Base-by-base conservation (phyloP, 2,888 invertebrate species). In the Galeruca laticollis region DNA sequence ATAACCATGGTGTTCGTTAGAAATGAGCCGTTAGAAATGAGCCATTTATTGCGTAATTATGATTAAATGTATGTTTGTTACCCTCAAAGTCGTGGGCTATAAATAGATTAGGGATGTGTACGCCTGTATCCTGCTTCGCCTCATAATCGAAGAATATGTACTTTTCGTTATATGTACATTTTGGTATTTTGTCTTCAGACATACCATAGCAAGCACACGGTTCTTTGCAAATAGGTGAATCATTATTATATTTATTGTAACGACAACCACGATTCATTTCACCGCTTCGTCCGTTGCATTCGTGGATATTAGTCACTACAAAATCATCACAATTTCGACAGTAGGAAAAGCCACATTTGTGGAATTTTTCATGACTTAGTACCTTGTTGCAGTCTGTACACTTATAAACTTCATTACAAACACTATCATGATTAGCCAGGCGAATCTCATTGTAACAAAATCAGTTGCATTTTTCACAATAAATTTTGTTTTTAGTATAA, bases 1-100 rank as follows among this genome's bases (percentile, higher is more conserved):
- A 21, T 63, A 63, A 4, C 54, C 57, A 6, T n/a, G 20, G 47
- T 65, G 65, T 31, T 57, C 15, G 4, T 33, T 31, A 35, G 26
- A 57, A 20, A 60, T 59, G 18, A 59, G 43, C 60, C 66, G 49
- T 15, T 60, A 18, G 26, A 26, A 66, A 43, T 59, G 59, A 11
- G 13, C 20, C 47, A 18, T n/a, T 59, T 66, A 26, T 40, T 49
- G 54, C 5, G 21, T 40, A 61, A 18, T 13, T 31, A 9, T 37
- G 6, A 9, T n/a, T n/a, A n/a, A n/a, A n/a, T n/a, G n/a, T n/a
- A n/a, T n/a, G n/a, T n/a, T n/a, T n/a, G n/a, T n/a, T 37, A 37
- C 37, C 11, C 8, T 37, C 8, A 37, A 37, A 37, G 10, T 37
- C 37, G 10, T 37, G 37, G 10, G 37, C 37, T 10, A 37, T 10